Conservation (phyloP, 2,113 vertebrate genomes). For the Cairina moschata region DNA sequence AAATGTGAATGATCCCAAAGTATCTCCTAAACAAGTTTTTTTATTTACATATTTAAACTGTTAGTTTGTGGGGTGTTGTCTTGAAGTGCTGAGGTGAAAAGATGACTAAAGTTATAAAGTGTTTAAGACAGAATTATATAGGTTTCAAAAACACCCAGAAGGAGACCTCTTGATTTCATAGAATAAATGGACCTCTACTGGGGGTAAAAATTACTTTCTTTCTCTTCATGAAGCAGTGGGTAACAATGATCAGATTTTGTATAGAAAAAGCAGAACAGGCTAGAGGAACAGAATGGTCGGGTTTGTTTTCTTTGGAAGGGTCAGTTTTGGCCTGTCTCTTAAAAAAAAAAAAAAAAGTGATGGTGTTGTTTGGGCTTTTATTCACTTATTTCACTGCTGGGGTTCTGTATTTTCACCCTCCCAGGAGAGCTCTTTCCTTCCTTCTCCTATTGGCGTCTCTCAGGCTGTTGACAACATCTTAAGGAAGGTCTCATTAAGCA, state of each 20-base stretch:
- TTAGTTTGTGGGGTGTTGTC: background rate
- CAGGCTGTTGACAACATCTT: background rate
- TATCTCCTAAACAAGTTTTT: background rate
- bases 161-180: background rate
- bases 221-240: background rate
- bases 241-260: background rate
- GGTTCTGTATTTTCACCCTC: background rate
- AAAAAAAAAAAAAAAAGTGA: background rate
- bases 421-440: background rate
- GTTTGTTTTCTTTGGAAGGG: background rate
- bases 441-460: background rate
- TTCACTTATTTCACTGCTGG: conserved; percentile 4
- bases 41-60: background rate
- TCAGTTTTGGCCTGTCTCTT: background rate
- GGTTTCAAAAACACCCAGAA: background rate
- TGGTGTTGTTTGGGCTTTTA: background rate
- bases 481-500: background rate
- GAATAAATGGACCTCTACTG: background rate
- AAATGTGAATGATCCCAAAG: background rate
- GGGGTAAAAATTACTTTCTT: background rate
- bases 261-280: background rate
- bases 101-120: background rate
- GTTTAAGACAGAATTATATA: background rate
- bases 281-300: background rate
- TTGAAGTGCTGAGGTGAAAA: background rate